Conservation (phyloP, 2,113 vertebrate species). For the Hippocampus guttulatus region DNA sequence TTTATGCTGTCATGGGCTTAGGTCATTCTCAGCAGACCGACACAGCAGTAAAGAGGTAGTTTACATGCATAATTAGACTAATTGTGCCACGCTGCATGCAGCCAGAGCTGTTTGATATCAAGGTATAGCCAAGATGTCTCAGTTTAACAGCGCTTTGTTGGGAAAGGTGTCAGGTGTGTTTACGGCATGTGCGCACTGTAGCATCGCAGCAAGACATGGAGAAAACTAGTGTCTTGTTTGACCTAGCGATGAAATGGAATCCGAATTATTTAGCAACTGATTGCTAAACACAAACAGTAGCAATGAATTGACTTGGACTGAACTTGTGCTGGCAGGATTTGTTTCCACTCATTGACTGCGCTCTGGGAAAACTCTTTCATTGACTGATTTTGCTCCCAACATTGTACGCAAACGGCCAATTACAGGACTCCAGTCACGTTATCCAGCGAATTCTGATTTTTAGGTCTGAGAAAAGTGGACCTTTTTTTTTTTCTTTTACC, state of each 20-base stretch:
- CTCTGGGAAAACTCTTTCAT: not conserved
- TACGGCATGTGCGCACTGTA: not conserved
- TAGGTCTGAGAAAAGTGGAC: not conserved
- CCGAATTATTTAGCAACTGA: not conserved
- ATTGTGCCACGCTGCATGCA: slow-evolving; percentile 2
- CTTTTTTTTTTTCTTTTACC: not conserved
- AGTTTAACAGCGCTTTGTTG: not conserved
- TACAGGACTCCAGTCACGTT: not conserved
- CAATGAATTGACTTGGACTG: not conserved
- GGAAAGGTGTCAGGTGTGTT: slow-evolving; percentile 1
- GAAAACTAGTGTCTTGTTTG: not conserved
- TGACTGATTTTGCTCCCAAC: not conserved
- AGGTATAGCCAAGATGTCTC: slow-evolving; percentile 3
- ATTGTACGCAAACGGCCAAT: not conserved
- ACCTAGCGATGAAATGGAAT: not conserved
- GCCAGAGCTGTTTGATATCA: not conserved
- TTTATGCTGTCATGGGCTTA: slow-evolving; percentile 1
- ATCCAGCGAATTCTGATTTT: not conserved
- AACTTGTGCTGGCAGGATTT: not conserved
- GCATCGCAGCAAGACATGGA: not conserved
- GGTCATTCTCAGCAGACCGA: slow-evolving; percentile 1
- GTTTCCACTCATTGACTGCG: not conserved
- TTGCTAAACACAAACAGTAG: not conserved
- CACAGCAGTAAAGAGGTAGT: not conserved
- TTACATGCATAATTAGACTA: slow-evolving; percentile 4